Evolutionary conservation across 2,113 vertebrate genomes (phyloP), one percentile per base, ranked within the genome.

Genomic region (Andinoacara biseriatus): DNA sequence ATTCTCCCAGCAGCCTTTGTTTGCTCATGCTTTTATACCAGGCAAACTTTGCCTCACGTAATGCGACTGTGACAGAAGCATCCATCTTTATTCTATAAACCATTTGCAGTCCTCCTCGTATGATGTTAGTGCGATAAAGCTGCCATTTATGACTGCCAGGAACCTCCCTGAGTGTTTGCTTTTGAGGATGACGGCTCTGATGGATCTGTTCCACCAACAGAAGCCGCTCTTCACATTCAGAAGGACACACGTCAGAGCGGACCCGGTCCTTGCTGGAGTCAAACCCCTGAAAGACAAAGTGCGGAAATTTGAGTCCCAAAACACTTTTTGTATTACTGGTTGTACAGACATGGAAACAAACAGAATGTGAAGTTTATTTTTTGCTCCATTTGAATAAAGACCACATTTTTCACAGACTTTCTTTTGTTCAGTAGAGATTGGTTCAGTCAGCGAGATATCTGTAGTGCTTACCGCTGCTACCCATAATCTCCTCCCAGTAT

Each of bases 351-450:
- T 54, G 33, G 29, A 78, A 76, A 81, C 31, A 74, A 80, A 65
- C 15, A 5, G 20, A 58, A 61, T 72, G 67, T 87, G 18, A 79
- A 20, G 56, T 79, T 91, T 85, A 59, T 79, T 86, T 86, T 33
- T 86, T 75, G 78, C 69, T 84, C 15, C 46, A 49, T 91, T 93
- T 90, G 80, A 92, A 91, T 94, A 92, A 94, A 91, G n/a, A 59
- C 59, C n/a, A 49, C 22, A 10, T 81, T 88, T 84, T 92, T 81
- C 40, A 80, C 63, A 54, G 29, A 15, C 1, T 26, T 49, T 18
- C 3, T 10, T 38, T 62, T 78, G 5, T 56, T 72, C 22, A 15
- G 40, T 56, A 3, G 29, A 29, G 11, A 26, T 56, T 10, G 10
- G 2, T 52, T n/a, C 65, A 6, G 81, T 86, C 29, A 90, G 90